Evolutionary conservation across 2,113 vertebrate species (phyloP), one percentile per base, ranked within the genome.

Genomic region (Vimba vimba): DNA sequence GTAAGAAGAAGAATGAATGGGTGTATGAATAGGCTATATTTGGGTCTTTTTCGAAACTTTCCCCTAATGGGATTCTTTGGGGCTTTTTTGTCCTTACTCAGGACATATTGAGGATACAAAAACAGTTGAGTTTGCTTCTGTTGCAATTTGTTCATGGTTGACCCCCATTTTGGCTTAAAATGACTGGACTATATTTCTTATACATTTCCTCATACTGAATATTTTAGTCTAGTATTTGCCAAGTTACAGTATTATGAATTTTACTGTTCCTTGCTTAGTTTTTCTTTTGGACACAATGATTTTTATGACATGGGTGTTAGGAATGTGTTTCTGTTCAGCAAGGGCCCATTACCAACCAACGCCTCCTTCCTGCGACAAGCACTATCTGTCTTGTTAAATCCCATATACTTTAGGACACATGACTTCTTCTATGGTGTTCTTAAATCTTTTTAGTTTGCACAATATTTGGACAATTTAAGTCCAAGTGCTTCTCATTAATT

Each of bases 321-420:
- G 88, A 91, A 91, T 89, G 83, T 75, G 64, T 66, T 57, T 81
- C 62, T 64, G 78, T 88, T 87, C 85, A 86, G 59, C 85, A 85
- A 68, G 85, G 86, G 59, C 59, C 76, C 79, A 47, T 82, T 60
- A 83, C 52, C 59, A 68, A 76, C 73, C 47, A 15, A 50, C 50
- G 64, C 76, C 57, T 85, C 86, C 83, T 62, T 47, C 68, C 39
- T 68, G 33, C 57, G 52, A 52, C 79, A 85, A 43, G 15, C 47
- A 52, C 50, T 52, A 6, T 73, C 39, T 12, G 21, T n/a, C 36
- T 71, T 71, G 19, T 71, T 43, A 73, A 73, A 71, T 39, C 33
- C 36, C 1, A 0, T 39, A 39, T 11, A 71, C 68, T 9, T 23
- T 2, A 39, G 19, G 68, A 39, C 19, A 39, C 4, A 6, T 19